Evolutionary conservation across 2,113 vertebrate genomes (phyloP), one percentile per base, ranked within the genome.

Genomic region (Elephantulus edwardii): DNA sequence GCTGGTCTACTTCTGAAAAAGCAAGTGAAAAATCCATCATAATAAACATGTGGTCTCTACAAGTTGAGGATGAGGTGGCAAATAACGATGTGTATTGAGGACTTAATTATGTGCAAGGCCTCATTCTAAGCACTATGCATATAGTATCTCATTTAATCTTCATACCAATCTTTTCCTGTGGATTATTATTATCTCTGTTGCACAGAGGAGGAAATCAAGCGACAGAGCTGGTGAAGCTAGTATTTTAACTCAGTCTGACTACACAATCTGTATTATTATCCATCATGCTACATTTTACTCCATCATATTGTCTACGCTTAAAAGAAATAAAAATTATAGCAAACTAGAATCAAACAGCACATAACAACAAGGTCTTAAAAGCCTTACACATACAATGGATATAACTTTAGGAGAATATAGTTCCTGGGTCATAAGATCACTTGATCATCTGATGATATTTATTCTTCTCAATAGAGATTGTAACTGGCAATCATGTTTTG

Each of bases 401-500:
- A 52, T 76, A 82, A 85, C 9, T 87, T 54, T 26, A 79, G 60
- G 71, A 83, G 90, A 30, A 91, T 30, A 52, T 58, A 68, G 35
- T n/a, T 3, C 35, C 26, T 71, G 72, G 54, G 11, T 14, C 60
- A 68, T 26, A 79, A 24, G 38, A n/a, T 89, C n/a, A 40, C 44
- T 89, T 71, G n/a, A 42, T 40, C 83, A 58, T 24, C 64, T 75
- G 10, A 19, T 71, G 40, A 89, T 64, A 86, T 75, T 40, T 70
- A n/a, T 2, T 83, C 6, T 38, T 71, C 40, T 64, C 58, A 86
- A 7, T 50, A 33, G 12, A 66, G 10, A 60, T 78, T 56, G 19
- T 56, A 68, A 60, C 2, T 77, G 17, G 35, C 42, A 71, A n/a
- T 80, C 54, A 89, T 40, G 0, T 78, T 8, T 77, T 91, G 26